phyloP scores from a whole-genome alignment of 2,113 vertebrate genomes.

The Corythoichthys haematopterus region DNA sequence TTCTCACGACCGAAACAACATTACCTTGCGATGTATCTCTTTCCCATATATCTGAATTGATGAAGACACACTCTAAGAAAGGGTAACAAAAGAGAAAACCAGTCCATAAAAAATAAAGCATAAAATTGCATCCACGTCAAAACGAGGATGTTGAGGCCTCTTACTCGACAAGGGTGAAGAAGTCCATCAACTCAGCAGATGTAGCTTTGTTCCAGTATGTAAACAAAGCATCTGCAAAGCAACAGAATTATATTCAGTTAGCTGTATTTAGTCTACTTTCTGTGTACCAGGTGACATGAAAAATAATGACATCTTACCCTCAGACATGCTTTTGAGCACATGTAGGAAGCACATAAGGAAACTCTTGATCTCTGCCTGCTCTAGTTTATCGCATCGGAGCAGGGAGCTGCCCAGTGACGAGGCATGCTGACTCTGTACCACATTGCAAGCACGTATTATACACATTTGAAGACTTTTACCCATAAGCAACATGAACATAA shows the following conservation, averaged over 20 bases:
- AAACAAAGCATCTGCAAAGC: slow-evolving; percentile 86
- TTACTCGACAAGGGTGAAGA: slow-evolving; percentile 96
- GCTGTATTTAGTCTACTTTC: background rate
- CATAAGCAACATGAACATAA: background rate
- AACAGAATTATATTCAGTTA: background rate
- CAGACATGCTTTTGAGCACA: slow-evolving; percentile 97
- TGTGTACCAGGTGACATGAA: background rate
- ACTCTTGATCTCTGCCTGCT: slow-evolving; percentile 92
- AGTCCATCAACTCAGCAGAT: slow-evolving; percentile 91
- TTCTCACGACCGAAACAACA: slow-evolving; percentile 19
- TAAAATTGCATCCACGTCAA: background rate
- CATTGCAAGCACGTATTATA: background rate
- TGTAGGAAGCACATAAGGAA: slow-evolving; percentile 96
- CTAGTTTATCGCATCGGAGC: slow-evolving; percentile 91
- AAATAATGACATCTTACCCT: slow-evolving; percentile 73
- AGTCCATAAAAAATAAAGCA: background rate
- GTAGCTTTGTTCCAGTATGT: slow-evolving; percentile 97
- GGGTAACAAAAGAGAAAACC: slow-evolving; percentile 1
- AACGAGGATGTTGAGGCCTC: slow-evolving; percentile 35
- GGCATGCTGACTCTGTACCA: slow-evolving; percentile 75
- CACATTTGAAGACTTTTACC: background rate
- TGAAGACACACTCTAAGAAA: slow-evolving; percentile 87
- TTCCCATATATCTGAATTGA: slow-evolving; percentile 99
- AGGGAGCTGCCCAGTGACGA: slow-evolving; percentile 79
- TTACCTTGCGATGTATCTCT: slow-evolving; percentile 98